Conservation (phyloP, 2,888 invertebrate genomes). For the Cheilosia vulpina region DNA sequence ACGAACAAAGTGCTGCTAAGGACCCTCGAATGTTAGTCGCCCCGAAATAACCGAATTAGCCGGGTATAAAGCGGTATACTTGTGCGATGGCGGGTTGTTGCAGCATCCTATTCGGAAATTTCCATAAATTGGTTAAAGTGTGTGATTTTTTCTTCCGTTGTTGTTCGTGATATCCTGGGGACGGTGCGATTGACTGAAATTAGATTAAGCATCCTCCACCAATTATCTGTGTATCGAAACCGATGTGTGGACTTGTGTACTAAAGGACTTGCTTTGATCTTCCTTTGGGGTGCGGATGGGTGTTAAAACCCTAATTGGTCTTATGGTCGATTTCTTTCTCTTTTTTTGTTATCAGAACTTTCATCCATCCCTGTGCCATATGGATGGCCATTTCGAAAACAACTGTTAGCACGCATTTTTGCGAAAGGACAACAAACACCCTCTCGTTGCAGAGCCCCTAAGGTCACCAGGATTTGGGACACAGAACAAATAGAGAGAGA, state of each 20-base stretch:
- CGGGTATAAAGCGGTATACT: constrained; percentile 6
- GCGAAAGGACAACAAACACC: constrained; percentile 36
- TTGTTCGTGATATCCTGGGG: constrained; percentile 26
- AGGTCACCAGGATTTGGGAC: constrained; percentile 47
- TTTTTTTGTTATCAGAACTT: neutral
- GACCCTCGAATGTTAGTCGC: constrained; percentile 56
- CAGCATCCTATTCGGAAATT: constrained; percentile 48
- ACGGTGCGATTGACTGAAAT: constrained; percentile 48
- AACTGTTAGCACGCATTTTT: constrained; percentile 53
- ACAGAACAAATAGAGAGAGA: constrained; percentile 39
- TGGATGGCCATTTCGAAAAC: constrained; percentile 44
- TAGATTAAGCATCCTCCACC: constrained; percentile 35
- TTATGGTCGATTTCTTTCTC: constrained; percentile 41
- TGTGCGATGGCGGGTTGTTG: neutral
- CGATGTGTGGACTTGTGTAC: constrained; percentile 5
- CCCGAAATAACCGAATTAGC: constrained; percentile 71
- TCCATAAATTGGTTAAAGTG: constrained; percentile 64
- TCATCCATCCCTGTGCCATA: constrained; percentile 31
- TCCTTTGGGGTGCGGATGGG: neutral
- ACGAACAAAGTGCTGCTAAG: constrained; percentile 53
- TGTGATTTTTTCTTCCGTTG: constrained; percentile 22
- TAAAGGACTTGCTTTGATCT: constrained; percentile 41
- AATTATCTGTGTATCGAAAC: neutral
- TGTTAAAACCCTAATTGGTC: constrained; percentile 42
- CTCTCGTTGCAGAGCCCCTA: constrained; percentile 36